Evolutionary conservation across 2,113 vertebrate species (phyloP).

Genomic region (Panthera tigris): DNA sequence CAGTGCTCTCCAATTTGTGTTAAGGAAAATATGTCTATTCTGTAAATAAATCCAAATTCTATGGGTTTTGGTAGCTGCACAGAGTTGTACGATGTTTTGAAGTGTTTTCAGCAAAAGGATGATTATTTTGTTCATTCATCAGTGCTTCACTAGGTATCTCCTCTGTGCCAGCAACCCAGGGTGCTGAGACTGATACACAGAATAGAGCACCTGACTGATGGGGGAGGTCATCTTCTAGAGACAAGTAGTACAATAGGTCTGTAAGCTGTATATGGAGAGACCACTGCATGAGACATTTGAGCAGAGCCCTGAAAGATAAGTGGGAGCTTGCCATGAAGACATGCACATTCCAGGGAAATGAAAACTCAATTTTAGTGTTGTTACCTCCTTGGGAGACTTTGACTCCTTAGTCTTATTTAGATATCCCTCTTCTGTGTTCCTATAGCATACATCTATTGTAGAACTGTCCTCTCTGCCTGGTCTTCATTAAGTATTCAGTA

Average conservation of each 20-base stretch:
- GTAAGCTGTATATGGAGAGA: neutral
- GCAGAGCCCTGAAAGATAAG: neutral
- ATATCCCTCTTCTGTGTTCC: neutral
- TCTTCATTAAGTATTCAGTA: neutral
- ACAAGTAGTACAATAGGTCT: neutral
- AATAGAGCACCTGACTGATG: neutral
- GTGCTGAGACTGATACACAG: neutral
- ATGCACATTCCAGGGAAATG: neutral
- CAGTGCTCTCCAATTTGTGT: neutral
- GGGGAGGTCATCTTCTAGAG: neutral
- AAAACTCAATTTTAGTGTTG: neutral
- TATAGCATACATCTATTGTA: neutral
- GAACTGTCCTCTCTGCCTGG: neutral
- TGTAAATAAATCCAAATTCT: neutral
- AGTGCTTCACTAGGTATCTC: neutral
- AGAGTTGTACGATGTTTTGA: neutral
- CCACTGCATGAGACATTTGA: neutral
- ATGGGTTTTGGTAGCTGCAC: neutral
- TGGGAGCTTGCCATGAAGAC: neutral
- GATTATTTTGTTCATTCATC: neutral
- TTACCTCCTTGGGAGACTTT: neutral
- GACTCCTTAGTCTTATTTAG: neutral
- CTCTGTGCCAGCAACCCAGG: neutral
- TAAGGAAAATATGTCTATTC: neutral
- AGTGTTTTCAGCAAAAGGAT: neutral